Conservation (phyloP, 2,797 vertebrate genomes). For the Acanthopagrus latus region DNA sequence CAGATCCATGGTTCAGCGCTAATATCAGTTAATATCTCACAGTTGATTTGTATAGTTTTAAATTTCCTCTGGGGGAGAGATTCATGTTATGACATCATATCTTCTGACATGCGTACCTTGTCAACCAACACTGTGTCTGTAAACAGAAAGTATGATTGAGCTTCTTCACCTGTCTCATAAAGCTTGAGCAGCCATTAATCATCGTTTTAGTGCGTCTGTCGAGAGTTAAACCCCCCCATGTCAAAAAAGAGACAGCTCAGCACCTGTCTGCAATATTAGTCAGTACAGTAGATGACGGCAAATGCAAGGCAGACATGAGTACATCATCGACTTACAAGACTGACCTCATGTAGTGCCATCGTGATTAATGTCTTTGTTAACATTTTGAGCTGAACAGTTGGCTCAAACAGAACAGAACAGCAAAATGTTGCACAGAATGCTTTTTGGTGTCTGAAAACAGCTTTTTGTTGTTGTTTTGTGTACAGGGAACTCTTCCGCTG, state of each 20-base stretch:
- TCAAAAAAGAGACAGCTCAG: constrained; percentile 44
- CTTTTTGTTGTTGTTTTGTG: constrained; percentile 47
- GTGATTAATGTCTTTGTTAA: constrained; percentile 19
- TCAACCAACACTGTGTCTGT: constrained; percentile 59
- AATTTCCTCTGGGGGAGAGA: constrained; percentile 8
- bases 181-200: constrained; percentile 74
- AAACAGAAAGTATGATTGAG: constrained; percentile 61
- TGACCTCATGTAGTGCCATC: constrained; percentile 25
- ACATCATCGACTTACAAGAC: constrained; percentile 28
- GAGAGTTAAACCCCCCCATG: constrained; percentile 1
- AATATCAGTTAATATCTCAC: not conserved
- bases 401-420: constrained; percentile 9
- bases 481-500: constrained; percentile 92
- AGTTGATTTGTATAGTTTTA: constrained; percentile 1
- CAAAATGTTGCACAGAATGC: not conserved
- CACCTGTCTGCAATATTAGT: constrained; percentile 61
- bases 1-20: not conserved
- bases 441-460: not conserved
- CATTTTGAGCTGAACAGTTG: not conserved
- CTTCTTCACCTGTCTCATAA: constrained; percentile 60
- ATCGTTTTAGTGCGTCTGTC: constrained; percentile 57
- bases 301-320: constrained; percentile 51
- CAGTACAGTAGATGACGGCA: constrained; percentile 50
- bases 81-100: constrained; percentile 21
- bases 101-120: constrained; percentile 31